phyloP scores from a whole-genome alignment of 2,113 vertebrate genomes.

The Theristicus caerulescens region DNA sequence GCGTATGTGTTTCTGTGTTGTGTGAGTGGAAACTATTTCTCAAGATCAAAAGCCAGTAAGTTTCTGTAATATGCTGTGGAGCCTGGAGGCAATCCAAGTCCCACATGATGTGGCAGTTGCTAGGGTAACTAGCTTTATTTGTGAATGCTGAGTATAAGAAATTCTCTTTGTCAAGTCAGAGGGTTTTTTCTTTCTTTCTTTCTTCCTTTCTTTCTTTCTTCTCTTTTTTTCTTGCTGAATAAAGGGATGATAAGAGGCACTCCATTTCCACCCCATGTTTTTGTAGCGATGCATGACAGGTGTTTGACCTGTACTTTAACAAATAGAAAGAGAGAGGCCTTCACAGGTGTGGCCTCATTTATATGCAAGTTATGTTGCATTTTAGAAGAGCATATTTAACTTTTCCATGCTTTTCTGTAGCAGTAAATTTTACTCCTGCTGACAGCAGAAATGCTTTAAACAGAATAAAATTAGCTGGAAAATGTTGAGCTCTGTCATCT shows the following conservation, averaged over 20 bases:
- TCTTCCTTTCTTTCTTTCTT: neutral
- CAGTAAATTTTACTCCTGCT: constrained; percentile 45
- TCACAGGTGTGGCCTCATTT: constrained; percentile 11
- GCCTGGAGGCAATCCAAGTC: constrained; percentile 9
- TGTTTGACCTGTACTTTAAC: constrained; percentile 32
- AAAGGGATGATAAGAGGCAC: constrained; percentile 9
- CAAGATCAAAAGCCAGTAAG: neutral
- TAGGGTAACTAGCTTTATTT: constrained; percentile 53
- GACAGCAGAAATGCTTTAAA: constrained; percentile 18
- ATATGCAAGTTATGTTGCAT: neutral
- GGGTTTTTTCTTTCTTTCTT: neutral
- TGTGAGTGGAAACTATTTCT: neutral
- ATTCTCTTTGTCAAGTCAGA: neutral
- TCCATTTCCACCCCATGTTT: neutral
- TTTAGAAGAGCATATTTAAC: constrained; percentile 25
- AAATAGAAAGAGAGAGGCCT: neutral
- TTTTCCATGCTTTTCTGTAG: constrained; percentile 24
- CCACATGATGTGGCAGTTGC: constrained; percentile 38
- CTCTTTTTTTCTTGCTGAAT: neutral
- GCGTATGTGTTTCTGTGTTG: neutral
- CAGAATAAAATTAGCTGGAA: neutral
- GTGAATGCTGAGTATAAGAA: neutral
- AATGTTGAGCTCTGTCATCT: neutral
- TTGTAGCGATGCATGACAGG: neutral
- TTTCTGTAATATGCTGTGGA: neutral